Evolutionary conservation across 2,113 vertebrate species (phyloP).

Genomic region (Hucho hucho): DNA sequence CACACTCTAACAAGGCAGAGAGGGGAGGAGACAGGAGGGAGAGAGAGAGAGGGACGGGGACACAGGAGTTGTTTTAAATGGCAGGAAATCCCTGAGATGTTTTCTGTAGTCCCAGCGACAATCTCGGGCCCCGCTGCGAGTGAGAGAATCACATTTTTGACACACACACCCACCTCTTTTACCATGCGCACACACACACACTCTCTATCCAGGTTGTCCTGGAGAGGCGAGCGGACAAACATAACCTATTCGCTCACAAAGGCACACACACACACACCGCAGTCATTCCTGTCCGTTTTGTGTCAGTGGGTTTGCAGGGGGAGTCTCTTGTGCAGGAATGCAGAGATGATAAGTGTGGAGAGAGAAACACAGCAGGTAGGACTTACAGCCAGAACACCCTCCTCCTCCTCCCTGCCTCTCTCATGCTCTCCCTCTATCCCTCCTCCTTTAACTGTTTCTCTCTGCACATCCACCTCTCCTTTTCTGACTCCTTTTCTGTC

Average conservation of each 20-base stretch:
- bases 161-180: slow-evolving; percentile 5
- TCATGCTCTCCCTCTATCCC: not conserved
- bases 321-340: slow-evolving; percentile 73
- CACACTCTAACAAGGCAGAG: too few relatives aligned
- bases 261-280: slow-evolving; percentile 43
- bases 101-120: slow-evolving; percentile 66
- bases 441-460: not conserved
- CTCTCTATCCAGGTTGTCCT: slow-evolving; percentile 65
- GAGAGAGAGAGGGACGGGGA: slow-evolving; percentile 37
- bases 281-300: slow-evolving; percentile 10
- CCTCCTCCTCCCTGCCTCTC: not conserved
- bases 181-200: slow-evolving; percentile 1
- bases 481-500: not conserved
- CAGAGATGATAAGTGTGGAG: slow-evolving; percentile 68
- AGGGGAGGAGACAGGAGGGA: not conserved
- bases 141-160: slow-evolving; percentile 20
- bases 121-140: slow-evolving; percentile 30
- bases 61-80: slow-evolving; percentile 64
- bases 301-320: slow-evolving; percentile 60
- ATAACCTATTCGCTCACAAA: slow-evolving; percentile 63
- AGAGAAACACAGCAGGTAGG: too few relatives aligned
- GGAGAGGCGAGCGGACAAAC: slow-evolving; percentile 55
- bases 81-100: slow-evolving; percentile 78
- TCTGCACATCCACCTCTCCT: slow-evolving; percentile 22
- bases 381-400: too few relatives aligned